A percentile compares a stretch with the other conserved stretches of the same genome.
phyloP scores from a whole-genome alignment of 2,113 vertebrate genomes.

The Corythornis vintsioides region DNA sequence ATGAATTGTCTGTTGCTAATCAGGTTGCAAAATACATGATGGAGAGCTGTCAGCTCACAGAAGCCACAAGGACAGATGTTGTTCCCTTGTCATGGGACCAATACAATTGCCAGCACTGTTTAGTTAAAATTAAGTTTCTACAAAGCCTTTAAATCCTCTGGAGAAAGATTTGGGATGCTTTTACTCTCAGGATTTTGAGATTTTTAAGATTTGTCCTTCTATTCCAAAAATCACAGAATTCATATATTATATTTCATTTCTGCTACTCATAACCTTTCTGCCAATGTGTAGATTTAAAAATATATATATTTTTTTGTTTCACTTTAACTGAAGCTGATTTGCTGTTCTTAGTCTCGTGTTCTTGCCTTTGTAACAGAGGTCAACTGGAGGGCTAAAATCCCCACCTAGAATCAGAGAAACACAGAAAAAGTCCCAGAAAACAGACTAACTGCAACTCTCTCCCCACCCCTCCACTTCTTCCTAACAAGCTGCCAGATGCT shows the following conservation, averaged over 20 bases:
- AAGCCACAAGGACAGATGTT: not conserved
- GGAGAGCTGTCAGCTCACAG: not conserved
- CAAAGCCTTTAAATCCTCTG: constrained; percentile 14
- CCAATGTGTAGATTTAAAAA: not conserved
- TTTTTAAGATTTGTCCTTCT: not conserved
- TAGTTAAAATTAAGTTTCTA: not conserved
- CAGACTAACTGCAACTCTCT: not conserved
- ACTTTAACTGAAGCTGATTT: not conserved
- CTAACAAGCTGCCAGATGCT: constrained; percentile 13
- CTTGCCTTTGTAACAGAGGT: not conserved
- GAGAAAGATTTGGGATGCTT: not conserved
- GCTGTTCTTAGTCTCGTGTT: not conserved
- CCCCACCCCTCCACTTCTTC: not conserved
- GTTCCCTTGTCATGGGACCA: not conserved
- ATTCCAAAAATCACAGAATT: not conserved
- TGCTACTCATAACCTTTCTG: not conserved
- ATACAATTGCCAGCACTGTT: not conserved
- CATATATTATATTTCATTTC: not conserved
- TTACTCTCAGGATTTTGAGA: not conserved
- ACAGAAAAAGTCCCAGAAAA: not conserved
- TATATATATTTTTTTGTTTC: not conserved
- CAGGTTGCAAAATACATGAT: not conserved
- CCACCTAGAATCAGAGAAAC: not conserved
- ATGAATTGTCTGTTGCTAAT: not conserved
- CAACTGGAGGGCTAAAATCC: not conserved